Base-by-base conservation (phyloP, 2,888 invertebrate species). In the Cynaeus angustus region DNA sequence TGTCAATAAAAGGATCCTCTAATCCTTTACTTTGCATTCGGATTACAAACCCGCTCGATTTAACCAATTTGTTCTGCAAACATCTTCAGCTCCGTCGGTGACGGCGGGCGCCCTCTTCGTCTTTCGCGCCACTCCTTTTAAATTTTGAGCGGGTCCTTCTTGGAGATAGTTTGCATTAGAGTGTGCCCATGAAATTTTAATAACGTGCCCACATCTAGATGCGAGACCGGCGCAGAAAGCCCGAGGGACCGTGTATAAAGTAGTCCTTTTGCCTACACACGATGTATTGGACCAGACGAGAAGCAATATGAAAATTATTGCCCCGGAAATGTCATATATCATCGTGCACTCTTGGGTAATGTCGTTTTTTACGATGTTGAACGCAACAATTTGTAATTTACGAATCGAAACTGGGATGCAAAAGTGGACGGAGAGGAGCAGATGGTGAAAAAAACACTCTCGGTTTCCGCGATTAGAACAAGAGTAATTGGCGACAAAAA, bases 1-100 rank as follows among this genome's bases (percentile, higher is more conserved):
- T 79, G 80, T 79, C 80, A 80, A 80, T 80, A 80, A 79, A 80
- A 79, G 78, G 78, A 77, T 78, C 72, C 76, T 79, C 78, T 80
- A 82, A 82, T 83, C 83, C 82, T 81, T 81, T 80, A 81, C 81
- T 81, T 81, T 81, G 82, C 81, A 80, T 82, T 80, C 80, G 80
- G 81, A 82, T 83, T 81, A 82, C 81, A 78, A 78, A 77, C 80
- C 76, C 80, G 82, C 82, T 80, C 82, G 82, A 83, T 83, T 83
- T 83, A 82, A 82, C 82, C 83, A 83, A 83, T 83, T 83, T 83
- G 81, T 79, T 81, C 79, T 77, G 80, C 81, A 83, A 83, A 83
- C 82, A 83, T 77, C 79, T 78, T 76, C 76, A 72, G 52, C 62
- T 37, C n/a, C 59, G 59, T 7, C 33, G 2, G 9, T 7, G n/a